Base-by-base conservation (phyloP, 2,113 vertebrate genomes). In the Nothoprocta pentlandii region DNA sequence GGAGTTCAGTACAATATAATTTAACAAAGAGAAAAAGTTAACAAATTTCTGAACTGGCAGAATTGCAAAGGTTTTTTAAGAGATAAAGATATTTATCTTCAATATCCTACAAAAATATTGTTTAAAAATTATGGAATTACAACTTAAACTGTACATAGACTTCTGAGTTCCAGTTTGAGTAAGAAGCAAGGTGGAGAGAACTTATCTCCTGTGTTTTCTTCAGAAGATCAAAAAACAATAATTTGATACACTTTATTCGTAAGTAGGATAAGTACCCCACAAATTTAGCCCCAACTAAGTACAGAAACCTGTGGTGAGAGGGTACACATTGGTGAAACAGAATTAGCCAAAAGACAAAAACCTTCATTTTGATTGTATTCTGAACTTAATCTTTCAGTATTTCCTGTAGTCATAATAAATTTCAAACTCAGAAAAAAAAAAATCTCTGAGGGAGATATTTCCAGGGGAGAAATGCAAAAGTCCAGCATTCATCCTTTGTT, bases 1-100 rank as follows among this genome's bases (percentile, higher is more conserved):
- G 47, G 66, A 93, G 22, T 81, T 93, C 91, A 59, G 78, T 85
- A 93, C 46, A 76, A 32, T 59, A 15, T 73, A 46, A 81, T 88
- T 92, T 96, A 56, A 53, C 53, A 94, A 70, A 30, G 21, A 96
- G 58, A 64, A 71, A 91, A 83, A 93, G 26, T 44, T 79, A 94
- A 70, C 58, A 80, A 34, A 30, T 54, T 95, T 90, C 59, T 90
- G 89, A 91, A 93, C 76, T 32, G 70, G 26, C 54, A 82, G 34
- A 92, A 85, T 71, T 95, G 93, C 46, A 85, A 93, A 85, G 30
- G 44, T 39, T 39, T 39, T 39, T 39, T 39, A 39, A 39, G 36
- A 39, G 36, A 39, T 8, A 39, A 39, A 85, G 42, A 42, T 47
- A 3, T 69, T 85, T 56, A 20, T 76, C 10, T 62, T 76, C 28